Base-by-base conservation (phyloP, 2,797 vertebrate genomes). In the Benthosema pterotum region DNA sequence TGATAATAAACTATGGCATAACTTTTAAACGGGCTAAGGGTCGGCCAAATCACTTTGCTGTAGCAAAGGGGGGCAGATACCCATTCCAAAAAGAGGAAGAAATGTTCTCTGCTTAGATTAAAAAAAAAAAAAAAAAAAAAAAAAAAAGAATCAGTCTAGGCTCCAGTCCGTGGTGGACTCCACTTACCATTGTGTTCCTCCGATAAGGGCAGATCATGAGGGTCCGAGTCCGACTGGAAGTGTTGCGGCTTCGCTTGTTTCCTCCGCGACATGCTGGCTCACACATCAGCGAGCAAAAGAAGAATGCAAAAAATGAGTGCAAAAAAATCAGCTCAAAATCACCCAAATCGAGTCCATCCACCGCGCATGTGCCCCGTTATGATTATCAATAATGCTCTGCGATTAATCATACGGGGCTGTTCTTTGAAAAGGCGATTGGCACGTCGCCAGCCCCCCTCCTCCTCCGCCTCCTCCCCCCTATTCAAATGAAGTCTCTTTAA, bases 301-400 rank as follows among this genome's bases (percentile, higher is more conserved):
- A 95, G 94, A 97, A 97, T 96, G 87, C 13, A 58, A 25, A 32
- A 93, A 97, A 93, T 96, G 94, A 94, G 94, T 94, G 95, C 94
- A 95, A 96, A 98, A 9, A 96, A 9, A 96, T 95, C 95, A 93
- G 93, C 96, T 96, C 94, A 95, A 89, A 97, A 97, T 97, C 95
- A 96, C 95, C 94, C 94, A 96, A 96, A 96, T 94, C 92, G 95
- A 96, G 95, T 93, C 96, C 95, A 94, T 96, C 94, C 95, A 98
- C 93, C 95, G 97, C 97, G 97, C 97, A 98, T 97, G 96, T 97
- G 96, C 97, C 95, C 94, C 93, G 93, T 98, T 97, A 97, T 97
- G 97, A 99, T 98, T 95, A 98, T 99, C 96, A 98, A 99, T 98
- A 99, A 99, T 97, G 96, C 96, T 95, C 94, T 93, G 94, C 94